Evolutionary conservation across 2,888 invertebrate genomes (phyloP).

Genomic region (Argyra leucocephala): DNA sequence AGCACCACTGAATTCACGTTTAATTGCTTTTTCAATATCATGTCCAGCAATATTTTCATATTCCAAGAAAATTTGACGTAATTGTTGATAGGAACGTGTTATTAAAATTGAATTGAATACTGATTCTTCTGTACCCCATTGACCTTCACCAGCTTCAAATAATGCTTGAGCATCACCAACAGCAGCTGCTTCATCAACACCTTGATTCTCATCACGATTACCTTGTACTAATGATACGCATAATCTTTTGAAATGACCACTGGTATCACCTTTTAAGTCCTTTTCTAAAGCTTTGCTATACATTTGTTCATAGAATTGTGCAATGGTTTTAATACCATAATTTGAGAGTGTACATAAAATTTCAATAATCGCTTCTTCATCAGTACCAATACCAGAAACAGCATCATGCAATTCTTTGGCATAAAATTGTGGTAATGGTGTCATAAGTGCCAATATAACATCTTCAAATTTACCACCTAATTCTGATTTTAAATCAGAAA

Average conservation of each 20-base stretch:
- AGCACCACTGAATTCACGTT: constrained; percentile 80
- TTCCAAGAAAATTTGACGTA: constrained; percentile 75
- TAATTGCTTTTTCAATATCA: constrained; percentile 75
- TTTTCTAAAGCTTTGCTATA: constrained; percentile 72
- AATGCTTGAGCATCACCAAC: constrained; percentile 73
- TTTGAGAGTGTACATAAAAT: constrained; percentile 86
- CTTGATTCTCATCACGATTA: constrained; percentile 79
- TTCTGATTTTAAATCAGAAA: constrained; percentile 80
- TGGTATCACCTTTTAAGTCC: constrained; percentile 84
- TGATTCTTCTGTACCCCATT: constrained; percentile 87
- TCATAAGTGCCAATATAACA: constrained; percentile 82
- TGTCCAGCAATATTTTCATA: constrained; percentile 73
- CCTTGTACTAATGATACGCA: constrained; percentile 80
- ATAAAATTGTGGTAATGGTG: constrained; percentile 79
- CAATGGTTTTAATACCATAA: constrained; percentile 76
- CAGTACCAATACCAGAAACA: constrained; percentile 76
- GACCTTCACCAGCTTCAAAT: constrained; percentile 66
- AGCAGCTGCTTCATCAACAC: constrained; percentile 70
- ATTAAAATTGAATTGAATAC: constrained; percentile 78
- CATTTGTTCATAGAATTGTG: constrained; percentile 75
- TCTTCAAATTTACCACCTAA: constrained; percentile 82
- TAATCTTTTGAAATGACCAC: constrained; percentile 88
- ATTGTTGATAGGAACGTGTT: constrained; percentile 79
- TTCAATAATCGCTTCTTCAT: constrained; percentile 84
- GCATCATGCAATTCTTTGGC: constrained; percentile 84